Evolutionary conservation across 37 sponge, comb jelly and placozoan species (phyloP).

Genomic region (Eunapius fragilis): DNA sequence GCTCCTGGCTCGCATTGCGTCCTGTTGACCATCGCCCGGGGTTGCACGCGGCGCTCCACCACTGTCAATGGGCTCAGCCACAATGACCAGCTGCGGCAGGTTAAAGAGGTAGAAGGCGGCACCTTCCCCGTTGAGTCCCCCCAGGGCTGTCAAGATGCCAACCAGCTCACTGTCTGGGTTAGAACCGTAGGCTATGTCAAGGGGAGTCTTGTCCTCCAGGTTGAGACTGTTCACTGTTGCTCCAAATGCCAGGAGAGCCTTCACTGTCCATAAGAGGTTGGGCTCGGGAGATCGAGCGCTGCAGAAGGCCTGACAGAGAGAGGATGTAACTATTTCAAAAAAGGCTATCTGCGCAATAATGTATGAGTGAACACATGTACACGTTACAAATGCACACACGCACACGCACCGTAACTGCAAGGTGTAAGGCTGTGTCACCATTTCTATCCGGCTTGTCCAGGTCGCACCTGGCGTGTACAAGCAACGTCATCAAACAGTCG

Average conservation of each 20-base stretch:
- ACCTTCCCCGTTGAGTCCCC: conserved; percentile 13
- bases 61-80: background rate
- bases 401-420: background rate
- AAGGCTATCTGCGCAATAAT: too few species aligned
- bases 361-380: too few species aligned
- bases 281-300: background rate
- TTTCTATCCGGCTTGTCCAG: background rate
- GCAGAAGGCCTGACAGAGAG: background rate
- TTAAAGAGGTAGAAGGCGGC: background rate
- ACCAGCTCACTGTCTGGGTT: conserved; percentile 3
- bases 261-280: background rate
- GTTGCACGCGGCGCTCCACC: background rate
- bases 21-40: background rate
- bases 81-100: background rate
- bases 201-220: background rate
- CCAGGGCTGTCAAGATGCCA: background rate
- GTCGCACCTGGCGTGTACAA: background rate
- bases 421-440: background rate
- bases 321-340: too few species aligned
- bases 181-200: background rate
- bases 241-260: background rate
- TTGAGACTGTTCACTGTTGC: background rate
- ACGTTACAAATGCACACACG: too few species aligned
- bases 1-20: background rate
- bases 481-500: background rate